Base-by-base conservation (phyloP, 2,888 invertebrate genomes). In the Aleiodes testaceus region DNA sequence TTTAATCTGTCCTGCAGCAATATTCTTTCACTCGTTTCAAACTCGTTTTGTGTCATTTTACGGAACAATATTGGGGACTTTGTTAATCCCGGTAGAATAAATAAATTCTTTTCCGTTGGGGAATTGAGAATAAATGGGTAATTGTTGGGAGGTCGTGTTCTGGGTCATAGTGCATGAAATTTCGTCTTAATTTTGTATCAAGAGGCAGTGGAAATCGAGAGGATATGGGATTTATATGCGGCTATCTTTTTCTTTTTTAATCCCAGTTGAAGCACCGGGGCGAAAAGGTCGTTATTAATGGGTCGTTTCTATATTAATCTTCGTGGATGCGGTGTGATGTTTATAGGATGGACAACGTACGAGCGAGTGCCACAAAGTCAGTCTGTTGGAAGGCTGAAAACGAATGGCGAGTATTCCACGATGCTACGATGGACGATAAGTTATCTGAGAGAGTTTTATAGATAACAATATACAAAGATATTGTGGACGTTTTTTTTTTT, bases 401-500 rank as follows among this genome's bases (percentile, higher is more conserved):
- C 79, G 82, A 81, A 84, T 85, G 80, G 81, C 77, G 70, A 72
- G 75, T 77, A 79, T 78, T 79, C 78, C 78, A 75, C 75, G 78
- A 75, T 77, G 78, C 78, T 77, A 78, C 70, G 78, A 79, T 76
- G 70, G 74, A 74, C 80, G 83, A 84, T 85, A 85, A 80, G 84
- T 85, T 84, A 85, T 86, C 83, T 79, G 78, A 69, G 36, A n/a
- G 30, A n/a, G 20, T 16, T 11, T 52, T 18, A 52, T 52, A 20
- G 18, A 52, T 52, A 16, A 11, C 36, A 36, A 36, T 36, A 36
- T 6, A 36, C 9, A 36, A 36, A 7, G 36, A 36, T 36, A 2
- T 36, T 9, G 2, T 36, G 7, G 36, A 36, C 2, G 36, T 9
- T 3, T 11, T 36, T 36, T 36, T 36, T 36, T 36, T 36, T 36